A percentile compares a stretch with the other conserved stretches of the same genome.
Evolutionary conservation across 2,888 invertebrate species (phyloP).

Genomic region (Prenolepis imparis): DNA sequence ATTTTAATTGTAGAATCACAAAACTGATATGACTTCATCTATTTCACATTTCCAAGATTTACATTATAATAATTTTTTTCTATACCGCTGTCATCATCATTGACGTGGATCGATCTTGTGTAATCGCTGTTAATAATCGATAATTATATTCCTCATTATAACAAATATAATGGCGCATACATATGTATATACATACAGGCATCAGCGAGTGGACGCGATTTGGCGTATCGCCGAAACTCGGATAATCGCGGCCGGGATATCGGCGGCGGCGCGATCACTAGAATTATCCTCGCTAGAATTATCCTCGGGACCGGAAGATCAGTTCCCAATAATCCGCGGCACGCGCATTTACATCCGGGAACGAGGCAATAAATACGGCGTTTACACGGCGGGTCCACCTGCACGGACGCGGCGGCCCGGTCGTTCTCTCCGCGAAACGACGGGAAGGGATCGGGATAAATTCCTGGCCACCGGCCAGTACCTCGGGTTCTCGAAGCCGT

Average conservation of each 20-base stretch:
- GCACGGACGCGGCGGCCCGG: conserved; percentile 51
- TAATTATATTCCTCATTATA: background rate
- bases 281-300: conserved; percentile 71
- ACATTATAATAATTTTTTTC: background rate
- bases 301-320: conserved; percentile 78
- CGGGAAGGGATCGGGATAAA: conserved; percentile 76
- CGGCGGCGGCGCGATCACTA: conserved; percentile 45
- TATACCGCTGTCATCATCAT: background rate
- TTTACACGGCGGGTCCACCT: conserved; percentile 78
- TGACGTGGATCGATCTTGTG: background rate
- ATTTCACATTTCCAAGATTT: background rate
- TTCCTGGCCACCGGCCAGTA: conserved; percentile 83
- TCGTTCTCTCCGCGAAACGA: conserved; percentile 32
- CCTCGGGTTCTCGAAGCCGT: conserved; percentile 76
- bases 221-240: conserved; percentile 59
- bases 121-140: background rate
- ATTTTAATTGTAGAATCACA: background rate
- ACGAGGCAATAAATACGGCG: conserved; percentile 81
- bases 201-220: conserved; percentile 39
- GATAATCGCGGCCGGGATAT: conserved; percentile 47
- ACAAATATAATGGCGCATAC: background rate
- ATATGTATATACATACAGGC: background rate
- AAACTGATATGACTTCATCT: background rate
- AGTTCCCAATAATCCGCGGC: conserved; percentile 81
- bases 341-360: conserved; percentile 81